Evolutionary conservation across 2,888 invertebrate genomes (phyloP), one percentile per base, ranked within the genome.

Genomic region (Ceriagrion tenellum): DNA sequence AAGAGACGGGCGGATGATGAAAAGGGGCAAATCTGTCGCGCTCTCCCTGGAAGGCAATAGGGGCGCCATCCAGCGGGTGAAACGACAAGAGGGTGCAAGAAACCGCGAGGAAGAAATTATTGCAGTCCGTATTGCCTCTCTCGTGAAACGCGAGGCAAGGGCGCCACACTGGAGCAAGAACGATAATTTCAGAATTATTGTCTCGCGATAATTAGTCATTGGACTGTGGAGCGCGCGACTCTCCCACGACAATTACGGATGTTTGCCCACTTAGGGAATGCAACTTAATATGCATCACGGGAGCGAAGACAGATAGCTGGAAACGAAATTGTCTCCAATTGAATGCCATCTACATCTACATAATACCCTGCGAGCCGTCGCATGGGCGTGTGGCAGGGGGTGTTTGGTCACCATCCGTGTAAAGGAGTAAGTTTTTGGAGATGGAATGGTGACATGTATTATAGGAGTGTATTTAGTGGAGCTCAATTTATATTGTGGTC

Each of bases 131-230:
- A 93, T 93, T 93, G 69, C 69, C 40, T 30, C 91, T 55, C 90
- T n/a, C 63, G 91, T 23, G 40, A 63, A 35, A 35, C 8, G n/a
- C 47, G 47, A 8, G 47, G 30, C 6, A 8, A 59, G 47, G 81
- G 81, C 16, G 35, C 59, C 20, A 20, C 56, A 12, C 56, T 56
- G 8, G 12, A 12, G 59, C 81, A 69, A 69, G 69, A 69, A 93
- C 93, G 63, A 63, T 91, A 91, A 74, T 93, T 93, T 35, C 16
- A 40, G 35, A 93, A 93, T 74, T 47, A 93, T 47, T 74, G 93
- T n/a, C 69, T 30, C 93, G 35, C 59, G 69, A 26, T 26, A 47
- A 63, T 63, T 35, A 63, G 63, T 63, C 63, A 40, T 40, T 56
- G 6, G 59, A 59, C 20, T 18, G 18, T 35, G 30, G 59, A 59